Evolutionary conservation across 2,888 invertebrate species (phyloP), one percentile per base, ranked within the genome.

Genomic region (Patella depressa): DNA sequence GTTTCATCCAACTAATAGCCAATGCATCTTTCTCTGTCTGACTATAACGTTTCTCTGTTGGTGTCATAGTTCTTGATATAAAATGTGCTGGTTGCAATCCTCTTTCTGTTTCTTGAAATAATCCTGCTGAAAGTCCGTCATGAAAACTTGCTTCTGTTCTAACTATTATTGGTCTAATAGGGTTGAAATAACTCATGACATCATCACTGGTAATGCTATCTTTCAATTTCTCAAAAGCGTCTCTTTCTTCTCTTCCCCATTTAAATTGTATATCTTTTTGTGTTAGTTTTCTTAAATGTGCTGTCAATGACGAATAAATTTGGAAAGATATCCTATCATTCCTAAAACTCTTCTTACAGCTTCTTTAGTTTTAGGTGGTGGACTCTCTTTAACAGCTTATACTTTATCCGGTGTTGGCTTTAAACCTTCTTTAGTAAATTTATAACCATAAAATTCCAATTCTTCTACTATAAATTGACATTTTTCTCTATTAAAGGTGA

Each of bases 81-180:
- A 74, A 80, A 53, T 80, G 80, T 7, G 79, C 77, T 65, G 78
- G 76, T 74, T 80, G 76, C n/a, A 74, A 53, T 70, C 80, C 77
- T 71, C 75, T 75, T 2, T 54, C 71, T n/a, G 77, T 79, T 54
- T 75, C 73, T 57, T 81, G 78, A 65, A 77, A 79, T 53, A 71
- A 53, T 34, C 19, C 53, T 19, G 54, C 72, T 45, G 53, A 72
- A 17, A 45, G 5, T 59, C 65, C 65, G 24, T 59, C 15, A 65
- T 19, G n/a, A 24, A n/a, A 59, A 59, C 59, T 59, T n/a, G 57
- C 57, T 57, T 57, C 57, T 57, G 57, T 57, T 57, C 57, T 57
- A 19, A 65, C 59, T 2, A n/a, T n/a, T 9, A n/a, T 65, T n/a
- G n/a, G n/a, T 65, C 2, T 65, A 19, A 7, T 65, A 19, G 59